Evolutionary conservation across 2,797 vertebrate species (phyloP).

Genomic region (Micropoecilia bifurca): DNA sequence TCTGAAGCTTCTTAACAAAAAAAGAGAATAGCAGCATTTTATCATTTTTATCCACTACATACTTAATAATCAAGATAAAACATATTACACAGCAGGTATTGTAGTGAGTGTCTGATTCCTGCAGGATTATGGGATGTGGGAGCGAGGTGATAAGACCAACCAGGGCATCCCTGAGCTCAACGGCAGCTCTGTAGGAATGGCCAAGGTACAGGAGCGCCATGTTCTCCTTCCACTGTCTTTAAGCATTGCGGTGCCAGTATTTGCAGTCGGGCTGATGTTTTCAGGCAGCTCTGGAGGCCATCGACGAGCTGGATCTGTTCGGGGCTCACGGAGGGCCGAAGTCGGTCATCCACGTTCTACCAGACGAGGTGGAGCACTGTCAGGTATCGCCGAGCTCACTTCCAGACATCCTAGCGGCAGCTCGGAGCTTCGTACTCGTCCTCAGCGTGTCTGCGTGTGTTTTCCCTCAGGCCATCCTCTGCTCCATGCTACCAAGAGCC

Average conservation of each 20-base stretch:
- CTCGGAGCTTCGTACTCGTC: not conserved
- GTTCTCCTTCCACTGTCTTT: not conserved
- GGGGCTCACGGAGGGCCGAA: conserved; percentile 94
- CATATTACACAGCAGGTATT: not conserved
- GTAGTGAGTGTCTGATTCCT: not conserved
- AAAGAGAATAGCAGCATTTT: not conserved
- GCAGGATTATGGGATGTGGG: conserved; percentile 99
- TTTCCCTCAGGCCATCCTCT: conserved; percentile 90
- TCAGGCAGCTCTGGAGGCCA: conserved; percentile 96
- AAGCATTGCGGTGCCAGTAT: not conserved
- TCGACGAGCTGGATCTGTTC: conserved; percentile 98
- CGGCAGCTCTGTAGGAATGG: conserved; percentile 96
- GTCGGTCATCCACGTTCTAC: conserved; percentile 96
- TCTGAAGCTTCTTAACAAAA: not conserved
- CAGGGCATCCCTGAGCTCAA: conserved; percentile 98
- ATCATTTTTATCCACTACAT: not conserved
- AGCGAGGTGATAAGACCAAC: conserved; percentile 98
- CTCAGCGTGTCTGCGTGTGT: conserved; percentile 18
- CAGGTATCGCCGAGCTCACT: conserved; percentile 82
- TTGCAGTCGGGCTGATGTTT: conserved; percentile 4
- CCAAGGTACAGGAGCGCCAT: conserved; percentile 86
- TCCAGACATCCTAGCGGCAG: not conserved
- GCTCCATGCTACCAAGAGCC: conserved; percentile 96
- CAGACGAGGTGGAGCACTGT: conserved; percentile 97
- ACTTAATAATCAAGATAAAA: not conserved